Evolutionary conservation across 2,797 vertebrate species (phyloP).

Genomic region (Epinephelus malabaricus): DNA sequence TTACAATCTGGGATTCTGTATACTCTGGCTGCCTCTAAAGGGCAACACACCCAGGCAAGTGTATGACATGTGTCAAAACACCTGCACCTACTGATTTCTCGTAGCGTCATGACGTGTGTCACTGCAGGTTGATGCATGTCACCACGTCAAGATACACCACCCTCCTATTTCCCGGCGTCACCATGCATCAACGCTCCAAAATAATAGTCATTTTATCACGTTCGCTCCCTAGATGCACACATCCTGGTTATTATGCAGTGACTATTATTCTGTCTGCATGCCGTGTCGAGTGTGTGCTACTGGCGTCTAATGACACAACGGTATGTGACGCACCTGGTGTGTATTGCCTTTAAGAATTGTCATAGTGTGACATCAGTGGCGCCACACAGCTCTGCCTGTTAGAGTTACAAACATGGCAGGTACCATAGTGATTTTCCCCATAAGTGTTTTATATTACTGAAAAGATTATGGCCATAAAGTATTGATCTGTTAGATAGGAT

Average conservation of each 20-base stretch:
- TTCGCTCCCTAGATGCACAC: not conserved
- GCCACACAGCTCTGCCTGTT: conserved; percentile 16
- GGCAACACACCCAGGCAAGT: not conserved
- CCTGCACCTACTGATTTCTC: conserved; percentile 16
- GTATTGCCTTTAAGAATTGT: conserved; percentile 15
- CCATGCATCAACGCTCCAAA: not conserved
- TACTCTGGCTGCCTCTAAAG: conserved; percentile 27
- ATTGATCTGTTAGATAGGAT: not conserved
- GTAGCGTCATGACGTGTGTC: not conserved
- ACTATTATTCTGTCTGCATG: conserved; percentile 23
- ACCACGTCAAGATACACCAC: not conserved
- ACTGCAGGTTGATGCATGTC: conserved; percentile 28
- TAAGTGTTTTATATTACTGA: not conserved
- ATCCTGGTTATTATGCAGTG: conserved; percentile 4
- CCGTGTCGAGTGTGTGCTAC: conserved; percentile 14
- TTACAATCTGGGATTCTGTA: conserved; percentile 49
- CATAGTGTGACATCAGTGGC: conserved; percentile 32
- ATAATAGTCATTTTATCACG: conserved; percentile 16
- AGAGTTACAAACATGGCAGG: not conserved
- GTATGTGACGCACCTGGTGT: not conserved
- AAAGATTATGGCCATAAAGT: not conserved
- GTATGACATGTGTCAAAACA: conserved; percentile 36
- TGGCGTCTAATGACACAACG: not conserved
- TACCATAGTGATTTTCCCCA: conserved; percentile 7
- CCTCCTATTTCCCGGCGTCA: conserved; percentile 4